Evolutionary conservation across 2,797 vertebrate species (phyloP), one percentile per base, ranked within the genome.

Genomic region (Otus scops): DNA sequence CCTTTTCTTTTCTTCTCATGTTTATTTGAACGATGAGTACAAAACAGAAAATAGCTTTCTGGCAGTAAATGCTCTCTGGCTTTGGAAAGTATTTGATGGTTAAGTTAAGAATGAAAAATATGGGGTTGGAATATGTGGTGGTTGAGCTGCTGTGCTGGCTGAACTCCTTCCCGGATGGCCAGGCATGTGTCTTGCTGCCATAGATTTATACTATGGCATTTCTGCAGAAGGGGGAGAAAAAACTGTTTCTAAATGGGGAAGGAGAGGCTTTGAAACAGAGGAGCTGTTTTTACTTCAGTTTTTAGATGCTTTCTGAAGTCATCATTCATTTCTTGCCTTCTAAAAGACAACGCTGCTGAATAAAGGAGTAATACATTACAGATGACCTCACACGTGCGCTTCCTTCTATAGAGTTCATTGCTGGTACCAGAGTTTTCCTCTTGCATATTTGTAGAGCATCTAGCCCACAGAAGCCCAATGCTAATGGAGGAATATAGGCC

Each of bases 51-150:
- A 91, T 75, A 87, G 59, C 64, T 87, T 89, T 77, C 53, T 94
- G 91, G 77, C 67, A 93, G 20, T 78, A 92, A 84, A 86, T 41
- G 26, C 28, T 89, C 22, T 81, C 79, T 88, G 71, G 80, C 57
- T 36, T 74, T 74, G 81, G 74, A 80, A 97, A 91, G 11, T 81
- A 94, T 88, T 77, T 75, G 84, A 92, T 92, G 89, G 87, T 96
- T 89, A 95, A 88, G 65, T 92, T 83, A 94, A 88, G 91, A 94
- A 96, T 93, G 92, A 88, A 95, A 96, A 96, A 88, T 84, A 80
- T 0, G 38, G 85, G 59, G 21, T 48, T 92, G 90, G 73, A 88
- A n/a, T 88, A 80, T 43, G 60, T 67, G 63, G 79, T 86, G 82
- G 69, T 79, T 88, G 71, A 92, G 80, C 65, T 88, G 92, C 96